phyloP scores from a whole-genome alignment of 2,888 invertebrate species.

The Leptinotarsa rubiginosa region DNA sequence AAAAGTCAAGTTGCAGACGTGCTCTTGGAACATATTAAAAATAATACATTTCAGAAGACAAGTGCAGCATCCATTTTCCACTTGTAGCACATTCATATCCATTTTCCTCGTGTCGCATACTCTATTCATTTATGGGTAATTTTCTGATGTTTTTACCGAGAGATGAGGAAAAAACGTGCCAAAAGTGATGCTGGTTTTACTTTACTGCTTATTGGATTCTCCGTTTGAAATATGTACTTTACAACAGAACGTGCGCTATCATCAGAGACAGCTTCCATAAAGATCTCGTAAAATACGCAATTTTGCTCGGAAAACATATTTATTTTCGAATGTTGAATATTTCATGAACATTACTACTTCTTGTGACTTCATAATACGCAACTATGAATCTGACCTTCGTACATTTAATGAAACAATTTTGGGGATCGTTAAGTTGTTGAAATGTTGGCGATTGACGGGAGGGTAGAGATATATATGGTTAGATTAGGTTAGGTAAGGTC shows the following conservation, averaged over 20 bases:
- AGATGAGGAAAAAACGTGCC: neutral
- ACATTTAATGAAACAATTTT: too few relatives aligned
- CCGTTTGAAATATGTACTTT: slow-evolving; percentile 19
- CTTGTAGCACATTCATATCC: neutral
- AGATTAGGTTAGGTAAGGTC: too few relatives aligned
- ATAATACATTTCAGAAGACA: too few relatives aligned
- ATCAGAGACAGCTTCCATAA: slow-evolving; percentile 1
- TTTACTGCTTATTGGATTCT: slow-evolving; percentile 30
- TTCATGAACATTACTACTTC: neutral
- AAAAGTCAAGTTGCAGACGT: too few relatives aligned
- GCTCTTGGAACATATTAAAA: too few relatives aligned
- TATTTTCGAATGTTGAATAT: neutral
- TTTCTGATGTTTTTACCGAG: neutral
- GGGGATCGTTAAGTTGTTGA: too few relatives aligned
- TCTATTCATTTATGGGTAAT: slow-evolving; percentile 8
- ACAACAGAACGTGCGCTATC: slow-evolving; percentile 9
- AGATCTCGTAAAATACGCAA: neutral
- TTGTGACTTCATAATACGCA: neutral
- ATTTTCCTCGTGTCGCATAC: neutral
- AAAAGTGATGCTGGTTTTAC: neutral
- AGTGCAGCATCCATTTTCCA: too few relatives aligned
- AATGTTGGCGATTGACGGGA: too few relatives aligned
- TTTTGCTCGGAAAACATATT: neutral
- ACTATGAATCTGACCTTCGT: neutral
- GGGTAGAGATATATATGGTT: too few relatives aligned